Evolutionary conservation across 1,140 invertebrate genomes (phyloP).

Genomic region (Drosophila cardini): DNA sequence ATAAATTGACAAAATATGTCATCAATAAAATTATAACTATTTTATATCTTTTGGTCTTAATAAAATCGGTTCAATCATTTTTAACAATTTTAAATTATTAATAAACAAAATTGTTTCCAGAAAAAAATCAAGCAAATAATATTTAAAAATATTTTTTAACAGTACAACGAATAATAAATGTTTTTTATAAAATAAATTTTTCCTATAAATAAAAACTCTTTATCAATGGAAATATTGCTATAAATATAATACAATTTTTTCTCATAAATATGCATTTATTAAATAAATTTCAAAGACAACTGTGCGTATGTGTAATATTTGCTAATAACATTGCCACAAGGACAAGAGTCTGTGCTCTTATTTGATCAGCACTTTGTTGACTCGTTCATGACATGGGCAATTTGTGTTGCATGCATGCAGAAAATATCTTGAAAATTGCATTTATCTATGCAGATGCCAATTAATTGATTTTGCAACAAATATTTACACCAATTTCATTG

Average conservation of each 20-base stretch:
- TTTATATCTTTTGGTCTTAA: neutral
- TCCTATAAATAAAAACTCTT: neutral
- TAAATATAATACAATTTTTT: too few species aligned
- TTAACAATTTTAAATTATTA: too few species aligned
- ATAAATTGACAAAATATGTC: neutral
- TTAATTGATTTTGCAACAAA: conserved; percentile 50
- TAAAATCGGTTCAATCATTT: too few species aligned
- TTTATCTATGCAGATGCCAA: conserved; percentile 54
- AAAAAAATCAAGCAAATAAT: too few species aligned
- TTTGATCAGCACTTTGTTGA: conserved; percentile 55
- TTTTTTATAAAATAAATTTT: too few species aligned
- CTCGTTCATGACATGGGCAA: conserved; percentile 25
- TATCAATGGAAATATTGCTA: neutral
- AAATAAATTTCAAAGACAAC: too few species aligned
- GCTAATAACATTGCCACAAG: conserved; percentile 30
- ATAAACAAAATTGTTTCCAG: too few species aligned
- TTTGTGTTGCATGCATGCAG: conserved; percentile 23
- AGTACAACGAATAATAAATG: too few species aligned
- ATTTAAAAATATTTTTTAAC: too few species aligned
- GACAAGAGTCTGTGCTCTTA: conserved; percentile 17
- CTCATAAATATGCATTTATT: too few species aligned
- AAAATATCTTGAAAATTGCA: conserved; percentile 40
- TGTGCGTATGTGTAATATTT: conserved; percentile 47
- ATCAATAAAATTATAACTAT: neutral
- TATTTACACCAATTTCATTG: conserved; percentile 21